Conservation (phyloP, 2,113 vertebrate genomes). For the Protobothrops mucrosquamatus region DNA sequence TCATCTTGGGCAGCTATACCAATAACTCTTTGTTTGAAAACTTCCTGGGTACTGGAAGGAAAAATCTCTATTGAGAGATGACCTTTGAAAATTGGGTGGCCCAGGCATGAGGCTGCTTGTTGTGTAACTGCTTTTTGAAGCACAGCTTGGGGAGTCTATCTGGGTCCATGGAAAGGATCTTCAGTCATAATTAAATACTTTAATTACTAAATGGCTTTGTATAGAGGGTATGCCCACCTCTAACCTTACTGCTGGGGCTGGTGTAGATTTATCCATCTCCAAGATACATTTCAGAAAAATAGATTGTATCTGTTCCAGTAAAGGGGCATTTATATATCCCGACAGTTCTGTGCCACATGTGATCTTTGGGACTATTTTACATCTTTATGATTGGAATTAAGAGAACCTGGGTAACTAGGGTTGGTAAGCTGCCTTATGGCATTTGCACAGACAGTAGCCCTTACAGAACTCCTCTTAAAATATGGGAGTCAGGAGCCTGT, state of each 20-base stretch:
- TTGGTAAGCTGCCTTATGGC: background rate
- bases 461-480: background rate
- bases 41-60: background rate
- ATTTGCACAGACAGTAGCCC: background rate
- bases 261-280: no score
- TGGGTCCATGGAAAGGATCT: no score
- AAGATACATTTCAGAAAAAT: no score
- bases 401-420: background rate
- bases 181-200: no score
- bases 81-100: background rate
- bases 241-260: no score
- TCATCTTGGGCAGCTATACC: background rate
- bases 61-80: background rate
- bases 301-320: no score
- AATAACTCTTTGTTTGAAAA: background rate
- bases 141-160: background rate
- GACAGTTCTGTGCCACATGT: no score
- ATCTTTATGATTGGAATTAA: background rate
- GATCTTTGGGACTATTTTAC: no score
- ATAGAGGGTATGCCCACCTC: no score
- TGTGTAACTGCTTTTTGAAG: background rate
- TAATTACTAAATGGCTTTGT: no score
- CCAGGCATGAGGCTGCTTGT: background rate
- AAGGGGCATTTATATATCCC: no score
- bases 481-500: background rate